Evolutionary conservation across 2,888 invertebrate species (phyloP).

Genomic region (Xestia c-nigrum): DNA sequence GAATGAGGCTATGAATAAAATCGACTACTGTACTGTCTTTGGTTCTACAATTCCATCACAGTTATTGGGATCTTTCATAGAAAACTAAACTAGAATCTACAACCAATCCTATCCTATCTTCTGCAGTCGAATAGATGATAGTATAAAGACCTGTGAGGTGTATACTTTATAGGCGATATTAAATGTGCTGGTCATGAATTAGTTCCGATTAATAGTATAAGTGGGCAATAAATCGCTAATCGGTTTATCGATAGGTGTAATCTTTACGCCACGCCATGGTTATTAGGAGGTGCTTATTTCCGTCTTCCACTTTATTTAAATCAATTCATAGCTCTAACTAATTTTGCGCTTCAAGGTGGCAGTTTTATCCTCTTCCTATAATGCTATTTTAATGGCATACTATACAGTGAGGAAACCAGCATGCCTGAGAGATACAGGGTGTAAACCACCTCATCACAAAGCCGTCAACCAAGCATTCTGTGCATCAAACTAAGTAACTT

Average conservation of each 20-base stretch:
- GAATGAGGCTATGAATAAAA: not conserved
- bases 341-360: constrained; percentile 3
- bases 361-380: not conserved
- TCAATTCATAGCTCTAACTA: constrained; percentile 17
- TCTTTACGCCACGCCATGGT: constrained; percentile 34
- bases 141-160: not conserved
- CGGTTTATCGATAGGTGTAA: constrained; percentile 49
- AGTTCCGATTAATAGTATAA: constrained; percentile 47
- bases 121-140: not conserved
- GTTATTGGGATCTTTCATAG: not conserved
- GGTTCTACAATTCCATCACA: not conserved
- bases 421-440: too few species aligned
- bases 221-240: constrained; percentile 53
- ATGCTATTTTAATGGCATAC: too few species aligned
- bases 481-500: too few species aligned
- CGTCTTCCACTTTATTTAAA: constrained; percentile 40
- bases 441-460: too few species aligned
- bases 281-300: constrained; percentile 19
- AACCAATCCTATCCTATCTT: not conserved
- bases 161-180: constrained; percentile 16
- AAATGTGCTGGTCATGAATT: constrained; percentile 22
- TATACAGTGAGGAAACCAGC: too few species aligned
- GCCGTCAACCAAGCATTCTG: too few species aligned
- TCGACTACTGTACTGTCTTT: not conserved
- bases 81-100: not conserved